Conservation (phyloP, 2,113 vertebrate genomes). For the Sitta europaea region DNA sequence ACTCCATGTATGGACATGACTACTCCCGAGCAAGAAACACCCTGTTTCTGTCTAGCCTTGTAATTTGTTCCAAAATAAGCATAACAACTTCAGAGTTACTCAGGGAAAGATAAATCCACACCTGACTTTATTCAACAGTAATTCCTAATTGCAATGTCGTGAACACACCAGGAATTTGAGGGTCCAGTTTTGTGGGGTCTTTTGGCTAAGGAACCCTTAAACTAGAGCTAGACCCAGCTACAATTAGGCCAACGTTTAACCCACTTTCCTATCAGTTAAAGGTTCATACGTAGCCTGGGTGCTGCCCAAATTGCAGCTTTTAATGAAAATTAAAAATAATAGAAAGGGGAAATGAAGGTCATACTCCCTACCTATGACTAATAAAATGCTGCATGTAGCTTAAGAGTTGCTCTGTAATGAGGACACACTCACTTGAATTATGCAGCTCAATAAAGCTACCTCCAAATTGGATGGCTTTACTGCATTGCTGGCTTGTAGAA, state of each 20-base stretch:
- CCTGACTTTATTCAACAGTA: not conserved
- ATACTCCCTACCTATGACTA: not conserved
- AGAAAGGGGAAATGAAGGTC: not conserved
- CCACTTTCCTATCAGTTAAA: not conserved
- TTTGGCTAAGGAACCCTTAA: not conserved
- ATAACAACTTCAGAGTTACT: not conserved
- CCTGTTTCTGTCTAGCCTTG: not conserved
- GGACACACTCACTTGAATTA: not conserved
- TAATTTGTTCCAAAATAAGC: constrained; percentile 9
- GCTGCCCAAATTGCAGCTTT: not conserved
- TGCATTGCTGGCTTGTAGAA: not conserved
- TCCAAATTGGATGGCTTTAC: constrained; percentile 17
- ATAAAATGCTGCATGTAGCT: not conserved
- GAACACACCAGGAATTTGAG: not conserved
- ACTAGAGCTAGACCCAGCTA: not conserved
- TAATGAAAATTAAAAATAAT: not conserved
- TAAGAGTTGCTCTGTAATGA: not conserved
- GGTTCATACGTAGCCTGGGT: not conserved
- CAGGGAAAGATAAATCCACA: not conserved
- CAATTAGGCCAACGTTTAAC: not conserved
- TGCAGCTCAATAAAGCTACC: not conserved
- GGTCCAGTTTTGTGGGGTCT: not conserved
- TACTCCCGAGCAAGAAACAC: not conserved
- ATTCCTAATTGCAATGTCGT: not conserved
- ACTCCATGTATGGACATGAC: not conserved